Base-by-base conservation (phyloP, 2,888 invertebrate species). In the Cephonodes hylas region DNA sequence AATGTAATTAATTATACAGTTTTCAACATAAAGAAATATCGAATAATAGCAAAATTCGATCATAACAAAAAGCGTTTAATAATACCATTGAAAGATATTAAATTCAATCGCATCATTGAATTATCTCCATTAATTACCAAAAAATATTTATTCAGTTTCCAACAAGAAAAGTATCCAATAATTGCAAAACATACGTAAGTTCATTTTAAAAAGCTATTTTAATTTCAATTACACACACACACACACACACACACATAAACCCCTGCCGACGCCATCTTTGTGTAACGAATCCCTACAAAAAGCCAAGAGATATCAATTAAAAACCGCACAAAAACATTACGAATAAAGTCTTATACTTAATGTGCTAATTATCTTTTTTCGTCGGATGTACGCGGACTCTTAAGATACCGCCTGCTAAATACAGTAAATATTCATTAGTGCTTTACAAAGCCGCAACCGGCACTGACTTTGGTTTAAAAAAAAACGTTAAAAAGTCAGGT, bases 381-480 rank as follows among this genome's bases (percentile, higher is more conserved):
- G 65, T 63, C 63, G 64, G 58, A 63, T 65, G 61, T 60, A 62
- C 45, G 65, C 38, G 38, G 2, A 4, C 64, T 71, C 63, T 67
- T 65, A 68, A 75, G 66, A 72, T 60, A 64, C 78, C 74, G 79
- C 67, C 73, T 58, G 70, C 70, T 73, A 75, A 74, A 75, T 76
- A 77, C 73, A 76, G 79, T 79, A 78, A 84, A 85, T 84, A 83
- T 81, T 84, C 80, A 85, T 85, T 84, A 81, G 66, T 70, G 73
- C 70, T 72, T 69, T 69, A 73, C 68, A 71, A 69, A 69, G 67
- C 67, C 70, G 70, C 72, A 74, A 77, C 79, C 74, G 77, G 78
- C 74, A n/a, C n/a, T 80, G 63, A 65, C 61, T 63, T 62, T 60
- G 73, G 69, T 70, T 68, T 69, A 69, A 74, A 75, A 75, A 58